phyloP scores from a whole-genome alignment of 2,888 invertebrate genomes.

The Lycocerus yunnanus region DNA sequence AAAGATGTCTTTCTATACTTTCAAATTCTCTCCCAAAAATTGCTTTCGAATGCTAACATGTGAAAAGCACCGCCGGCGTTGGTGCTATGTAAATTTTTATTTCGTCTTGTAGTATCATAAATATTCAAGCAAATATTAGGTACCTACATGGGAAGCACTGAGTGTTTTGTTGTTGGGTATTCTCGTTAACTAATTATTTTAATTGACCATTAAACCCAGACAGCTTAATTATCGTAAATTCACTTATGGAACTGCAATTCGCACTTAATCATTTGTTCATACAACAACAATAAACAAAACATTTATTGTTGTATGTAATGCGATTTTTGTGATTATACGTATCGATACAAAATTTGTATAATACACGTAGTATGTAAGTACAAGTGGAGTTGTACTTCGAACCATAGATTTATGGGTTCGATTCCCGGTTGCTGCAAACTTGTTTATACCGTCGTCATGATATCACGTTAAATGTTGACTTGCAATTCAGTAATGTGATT shows the following conservation, averaged over 20 bases:
- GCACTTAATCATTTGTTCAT: neutral
- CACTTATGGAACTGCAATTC: neutral
- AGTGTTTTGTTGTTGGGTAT: neutral
- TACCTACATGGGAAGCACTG: neutral
- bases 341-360: no score
- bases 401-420: no score
- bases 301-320: no score
- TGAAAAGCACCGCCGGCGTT: no score
- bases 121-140: neutral
- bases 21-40: neutral
- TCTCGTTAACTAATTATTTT: neutral
- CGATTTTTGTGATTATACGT: no score
- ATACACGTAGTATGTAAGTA: no score
- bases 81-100: neutral
- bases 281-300: no score
- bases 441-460: no score
- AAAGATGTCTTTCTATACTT: neutral
- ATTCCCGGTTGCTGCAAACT: no score
- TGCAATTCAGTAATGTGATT: no score
- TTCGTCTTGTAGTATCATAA: neutral
- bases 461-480: no score
- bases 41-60: neutral
- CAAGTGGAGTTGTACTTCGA: no score
- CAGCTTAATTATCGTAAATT: neutral
- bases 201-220: neutral